Evolutionary conservation across 2,113 vertebrate species (phyloP).

Genomic region (Apaloderma vittatum): DNA sequence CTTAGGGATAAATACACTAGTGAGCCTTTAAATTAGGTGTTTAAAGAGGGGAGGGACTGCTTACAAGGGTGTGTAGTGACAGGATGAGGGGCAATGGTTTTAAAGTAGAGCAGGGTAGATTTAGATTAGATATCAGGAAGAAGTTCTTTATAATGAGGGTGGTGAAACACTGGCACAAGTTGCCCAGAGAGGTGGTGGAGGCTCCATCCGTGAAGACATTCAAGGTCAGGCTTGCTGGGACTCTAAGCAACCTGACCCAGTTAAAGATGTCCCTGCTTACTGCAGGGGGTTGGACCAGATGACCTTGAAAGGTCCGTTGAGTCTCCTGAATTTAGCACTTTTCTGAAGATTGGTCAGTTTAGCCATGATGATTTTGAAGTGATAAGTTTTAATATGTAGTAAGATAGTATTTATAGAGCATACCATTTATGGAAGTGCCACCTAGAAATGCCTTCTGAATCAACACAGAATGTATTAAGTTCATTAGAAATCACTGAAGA

Average conservation of each 20-base stretch:
- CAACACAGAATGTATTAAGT: neutral
- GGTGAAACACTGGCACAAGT: no score
- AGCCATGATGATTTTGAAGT: neutral
- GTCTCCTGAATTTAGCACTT: neutral
- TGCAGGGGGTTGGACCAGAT: no score
- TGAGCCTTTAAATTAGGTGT: neutral
- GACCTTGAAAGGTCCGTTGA: neutral
- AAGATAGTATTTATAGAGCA: neutral
- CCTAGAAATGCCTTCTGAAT: neutral
- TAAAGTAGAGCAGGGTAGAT: no score
- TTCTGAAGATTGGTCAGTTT: neutral
- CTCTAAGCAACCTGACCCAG: no score
- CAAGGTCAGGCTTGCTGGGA: no score
- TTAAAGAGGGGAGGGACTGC: neutral
- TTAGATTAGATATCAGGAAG: no score
- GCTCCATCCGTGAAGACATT: no score
- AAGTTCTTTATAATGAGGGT: no score
- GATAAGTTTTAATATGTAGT: neutral
- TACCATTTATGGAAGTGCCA: neutral
- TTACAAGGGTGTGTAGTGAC: no score
- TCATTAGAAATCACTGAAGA: neutral
- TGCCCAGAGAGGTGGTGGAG: no score
- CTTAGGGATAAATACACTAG: neutral
- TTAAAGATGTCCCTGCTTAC: no score
- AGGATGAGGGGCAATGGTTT: no score